A percentile compares a stretch with the other conserved stretches of the same genome.
Conservation (phyloP, 1,140 invertebrate genomes). For the Ditylenchus dipsaci region DNA sequence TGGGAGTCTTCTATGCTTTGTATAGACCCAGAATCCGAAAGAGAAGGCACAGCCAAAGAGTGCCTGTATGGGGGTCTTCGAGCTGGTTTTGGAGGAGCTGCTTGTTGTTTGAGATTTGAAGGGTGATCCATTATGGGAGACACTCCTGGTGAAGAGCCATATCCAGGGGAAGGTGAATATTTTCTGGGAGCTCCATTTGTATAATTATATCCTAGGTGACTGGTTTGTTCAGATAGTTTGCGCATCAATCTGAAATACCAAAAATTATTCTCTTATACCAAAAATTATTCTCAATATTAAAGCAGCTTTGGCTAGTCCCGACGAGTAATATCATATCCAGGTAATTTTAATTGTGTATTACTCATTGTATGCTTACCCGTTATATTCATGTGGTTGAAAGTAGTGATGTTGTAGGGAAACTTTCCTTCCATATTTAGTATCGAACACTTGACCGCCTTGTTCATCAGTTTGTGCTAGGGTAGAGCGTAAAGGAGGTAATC, state of each 20-base stretch:
- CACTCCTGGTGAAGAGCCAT: not conserved
- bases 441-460: not conserved
- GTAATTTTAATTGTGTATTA: not conserved
- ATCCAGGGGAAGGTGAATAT: not conserved
- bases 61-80: not conserved
- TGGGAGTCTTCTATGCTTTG: not conserved
- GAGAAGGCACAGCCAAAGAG: not conserved
- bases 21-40: not conserved
- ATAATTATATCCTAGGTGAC: not conserved
- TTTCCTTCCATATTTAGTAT: not conserved
- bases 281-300: not conserved
- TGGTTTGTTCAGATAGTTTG: not conserved
- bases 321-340: not conserved
- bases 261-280: not conserved
- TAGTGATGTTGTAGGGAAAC: not conserved
- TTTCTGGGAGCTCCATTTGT: not conserved
- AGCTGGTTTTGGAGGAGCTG: not conserved
- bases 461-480: not conserved
- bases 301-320: not conserved
- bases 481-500: not conserved
- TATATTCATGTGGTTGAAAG: slow-evolving; percentile 1
- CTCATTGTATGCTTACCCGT: not conserved
- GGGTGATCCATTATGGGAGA: not conserved
- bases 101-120: not conserved
- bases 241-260: not conserved